phyloP scores from a whole-genome alignment of 2,113 vertebrate genomes.

The Dromas ardeola region DNA sequence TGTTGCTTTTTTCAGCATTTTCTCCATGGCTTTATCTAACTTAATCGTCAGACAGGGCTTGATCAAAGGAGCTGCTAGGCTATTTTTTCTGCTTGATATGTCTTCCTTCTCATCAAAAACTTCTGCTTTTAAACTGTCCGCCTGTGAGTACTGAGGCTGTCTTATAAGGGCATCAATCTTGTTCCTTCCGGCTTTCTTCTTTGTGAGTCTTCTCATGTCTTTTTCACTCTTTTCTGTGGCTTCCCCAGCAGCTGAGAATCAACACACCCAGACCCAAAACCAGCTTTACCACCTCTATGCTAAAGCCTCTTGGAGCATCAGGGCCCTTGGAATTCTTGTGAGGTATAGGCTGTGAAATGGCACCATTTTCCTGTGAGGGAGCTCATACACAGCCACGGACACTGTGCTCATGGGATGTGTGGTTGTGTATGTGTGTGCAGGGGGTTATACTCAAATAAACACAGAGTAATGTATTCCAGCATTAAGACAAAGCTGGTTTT shows the following conservation, averaged over 20 bases:
- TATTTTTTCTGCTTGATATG: not conserved
- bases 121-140: not conserved
- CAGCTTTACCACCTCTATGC: not conserved
- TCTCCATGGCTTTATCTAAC: not conserved
- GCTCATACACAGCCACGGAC: fast-evolving
- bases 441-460: not conserved
- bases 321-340: not conserved
- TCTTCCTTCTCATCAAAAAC: not conserved
- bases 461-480: not conserved
- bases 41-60: not conserved
- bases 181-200: not conserved
- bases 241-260: not conserved
- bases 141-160: not conserved
- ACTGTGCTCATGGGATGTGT: fast-evolving
- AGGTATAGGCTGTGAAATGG: not conserved
- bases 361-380: not conserved
- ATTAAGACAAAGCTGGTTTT: not conserved
- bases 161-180: not conserved
- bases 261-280: not conserved
- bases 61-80: not conserved
- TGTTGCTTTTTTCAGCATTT: not conserved
- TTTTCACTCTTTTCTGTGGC: not conserved
- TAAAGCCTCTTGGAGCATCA: not conserved
- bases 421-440: fast-evolving
- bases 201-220: not conserved